These are phyloP conservation scores for Drosophila ironensis DNA, from an alignment of 1,140 invertebrate species.

Conservation along the genomic window DNA sequence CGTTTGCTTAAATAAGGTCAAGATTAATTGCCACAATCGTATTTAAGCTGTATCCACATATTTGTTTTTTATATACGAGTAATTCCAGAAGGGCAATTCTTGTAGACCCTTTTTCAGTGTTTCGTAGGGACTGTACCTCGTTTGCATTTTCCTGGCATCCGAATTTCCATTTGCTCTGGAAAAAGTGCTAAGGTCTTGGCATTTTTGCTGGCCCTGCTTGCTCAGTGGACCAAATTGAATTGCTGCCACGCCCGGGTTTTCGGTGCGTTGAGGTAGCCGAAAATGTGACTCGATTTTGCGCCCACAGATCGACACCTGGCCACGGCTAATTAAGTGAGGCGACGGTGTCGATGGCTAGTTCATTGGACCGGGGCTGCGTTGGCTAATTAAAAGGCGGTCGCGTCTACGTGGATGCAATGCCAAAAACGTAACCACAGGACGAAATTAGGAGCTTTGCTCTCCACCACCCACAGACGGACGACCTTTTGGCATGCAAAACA, in stretches of 20 bases:
- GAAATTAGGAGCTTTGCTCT: conserved; percentile 44
- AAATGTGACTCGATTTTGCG: conserved; percentile 3
- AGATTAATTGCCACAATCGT: too few species aligned
- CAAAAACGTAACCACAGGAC: conserved; percentile 49
- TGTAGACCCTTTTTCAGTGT: background rate
- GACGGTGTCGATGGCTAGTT: conserved; percentile 43
- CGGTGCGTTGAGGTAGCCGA: background rate
- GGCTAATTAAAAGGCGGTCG: conserved; percentile 70
- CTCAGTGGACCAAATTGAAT: conserved; percentile 36
- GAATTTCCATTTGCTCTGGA: conserved; percentile 15
- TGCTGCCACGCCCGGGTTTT: conserved; percentile 8
- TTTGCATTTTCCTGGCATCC: background rate
- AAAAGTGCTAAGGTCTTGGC: background rate
- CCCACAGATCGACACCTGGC: conserved; percentile 8
- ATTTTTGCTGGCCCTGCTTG: conserved; percentile 7
- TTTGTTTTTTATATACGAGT: too few species aligned
- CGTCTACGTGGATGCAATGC: conserved; percentile 63
- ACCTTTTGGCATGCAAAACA: conserved; percentile 63
- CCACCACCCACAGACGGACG: too few species aligned
- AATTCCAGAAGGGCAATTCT: too few species aligned
- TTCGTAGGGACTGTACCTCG: conserved; percentile 1
- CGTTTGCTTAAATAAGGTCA: too few species aligned
- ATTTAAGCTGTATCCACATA: too few species aligned
- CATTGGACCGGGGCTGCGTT: conserved; percentile 18
- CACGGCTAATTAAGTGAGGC: conserved; percentile 56